These are phyloP conservation scores for Drosophila nr. perissopoda DNA, from an alignment of 2,888 invertebrate genomes.

Conservation along the genomic window DNA sequence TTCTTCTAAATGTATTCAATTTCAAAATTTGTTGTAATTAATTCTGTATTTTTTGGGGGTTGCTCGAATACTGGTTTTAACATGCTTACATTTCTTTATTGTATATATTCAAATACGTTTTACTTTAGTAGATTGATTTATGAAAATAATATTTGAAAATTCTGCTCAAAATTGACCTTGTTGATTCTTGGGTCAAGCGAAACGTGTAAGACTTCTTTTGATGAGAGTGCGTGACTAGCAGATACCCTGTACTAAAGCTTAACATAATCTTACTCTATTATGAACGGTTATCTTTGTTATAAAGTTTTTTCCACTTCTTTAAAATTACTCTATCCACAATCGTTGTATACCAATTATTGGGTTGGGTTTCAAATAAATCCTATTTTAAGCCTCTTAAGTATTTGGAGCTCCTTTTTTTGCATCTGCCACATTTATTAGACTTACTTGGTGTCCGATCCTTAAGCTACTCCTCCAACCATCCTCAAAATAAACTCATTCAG, in stretches of 20 bases:
- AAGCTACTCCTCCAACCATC: not conserved
- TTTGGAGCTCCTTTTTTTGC: not conserved
- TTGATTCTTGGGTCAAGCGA: not conserved
- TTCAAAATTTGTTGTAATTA: not conserved
- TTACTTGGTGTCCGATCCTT: not conserved
- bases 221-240: not conserved
- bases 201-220: not conserved
- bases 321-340: not conserved
- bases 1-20: constrained; percentile 3
- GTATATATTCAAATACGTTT: constrained; percentile 8
- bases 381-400: not conserved
- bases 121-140: constrained; percentile 14
- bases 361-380: not conserved
- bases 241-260: constrained; percentile 1
- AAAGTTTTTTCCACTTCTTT: not conserved
- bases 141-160: not conserved
- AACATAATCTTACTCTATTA: not conserved
- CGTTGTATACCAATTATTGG: not conserved
- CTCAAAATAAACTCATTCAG: not conserved
- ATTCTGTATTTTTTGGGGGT: not conserved
- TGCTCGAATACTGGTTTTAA: not conserved
- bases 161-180: not conserved
- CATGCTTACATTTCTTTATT: not conserved
- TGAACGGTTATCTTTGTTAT: not conserved
- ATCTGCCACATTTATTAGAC: not conserved